phyloP scores from a whole-genome alignment of 2,888 invertebrate species.

The Drosophila anomalata region DNA sequence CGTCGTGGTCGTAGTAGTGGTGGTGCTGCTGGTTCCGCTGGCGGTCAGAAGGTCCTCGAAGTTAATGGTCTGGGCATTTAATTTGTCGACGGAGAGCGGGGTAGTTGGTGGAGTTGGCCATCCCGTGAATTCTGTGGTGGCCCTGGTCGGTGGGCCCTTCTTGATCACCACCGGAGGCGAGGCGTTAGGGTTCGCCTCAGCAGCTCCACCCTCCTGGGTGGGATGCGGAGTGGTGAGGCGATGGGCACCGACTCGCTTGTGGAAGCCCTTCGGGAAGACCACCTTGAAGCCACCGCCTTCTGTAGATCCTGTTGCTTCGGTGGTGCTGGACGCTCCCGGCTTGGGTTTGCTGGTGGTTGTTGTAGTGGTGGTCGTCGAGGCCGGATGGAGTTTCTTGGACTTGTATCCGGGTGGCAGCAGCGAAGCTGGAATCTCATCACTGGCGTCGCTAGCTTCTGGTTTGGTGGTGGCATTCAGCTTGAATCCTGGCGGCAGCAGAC shows the following conservation, averaged over 20 bases:
- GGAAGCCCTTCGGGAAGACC: slow-evolving; percentile 89
- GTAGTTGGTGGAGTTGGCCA: slow-evolving; percentile 96
- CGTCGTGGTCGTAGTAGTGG: slow-evolving; percentile 86
- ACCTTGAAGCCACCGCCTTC: slow-evolving; percentile 86
- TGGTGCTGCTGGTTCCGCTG: slow-evolving; percentile 73
- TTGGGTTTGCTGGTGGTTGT: slow-evolving; percentile 55
- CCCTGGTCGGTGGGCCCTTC: slow-evolving; percentile 94
- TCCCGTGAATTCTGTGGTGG: slow-evolving; percentile 94
- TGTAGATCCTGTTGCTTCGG: slow-evolving; percentile 31
- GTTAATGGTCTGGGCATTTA: slow-evolving; percentile 85
- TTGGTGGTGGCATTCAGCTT: slow-evolving; percentile 82
- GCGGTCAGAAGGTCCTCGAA: slow-evolving; percentile 84
- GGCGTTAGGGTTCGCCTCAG: slow-evolving; percentile 74
- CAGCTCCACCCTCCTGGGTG: slow-evolving; percentile 81
- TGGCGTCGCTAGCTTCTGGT: slow-evolving; percentile 36
- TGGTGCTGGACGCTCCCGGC: slow-evolving; percentile 33
- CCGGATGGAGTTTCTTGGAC: slow-evolving; percentile 66
- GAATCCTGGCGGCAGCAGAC: slow-evolving; percentile 87
- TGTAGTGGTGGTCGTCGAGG: slow-evolving; percentile 49
- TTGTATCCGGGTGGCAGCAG: slow-evolving; percentile 87
- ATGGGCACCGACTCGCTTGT: slow-evolving; percentile 86
- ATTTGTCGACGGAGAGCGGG: slow-evolving; percentile 92
- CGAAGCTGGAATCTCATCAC: slow-evolving; percentile 78
- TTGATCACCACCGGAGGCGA: slow-evolving; percentile 88
- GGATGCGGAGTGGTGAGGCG: slow-evolving; percentile 86